Base-by-base conservation (phyloP, 2,888 invertebrate genomes). In the Tachina grossa region DNA sequence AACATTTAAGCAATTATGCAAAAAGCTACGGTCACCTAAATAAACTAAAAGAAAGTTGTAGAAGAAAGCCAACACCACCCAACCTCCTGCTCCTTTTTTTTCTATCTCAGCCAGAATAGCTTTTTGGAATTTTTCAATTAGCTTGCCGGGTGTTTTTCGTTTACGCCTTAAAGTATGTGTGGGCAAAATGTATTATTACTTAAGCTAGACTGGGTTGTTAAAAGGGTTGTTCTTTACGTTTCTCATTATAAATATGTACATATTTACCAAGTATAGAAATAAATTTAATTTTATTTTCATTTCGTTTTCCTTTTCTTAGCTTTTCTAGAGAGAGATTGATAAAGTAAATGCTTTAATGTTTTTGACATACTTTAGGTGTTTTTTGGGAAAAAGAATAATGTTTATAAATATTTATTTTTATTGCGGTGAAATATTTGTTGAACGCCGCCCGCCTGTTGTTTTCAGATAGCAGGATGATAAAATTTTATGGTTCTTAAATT, bases 141-240 rank as follows among this genome's bases (percentile, higher is more conserved):
- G 82, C 82, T 79, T 83, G 65, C 39, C 53, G 79, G 82, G 85
- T 82, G 82, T 85, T 83, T 47, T 39, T 22, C 57, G 53, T 68
- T 63, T 63, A 81, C 87, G 81, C 88, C 84, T 84, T 80, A 87
- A 87, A 86, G 85, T 87, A 88, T 88, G 88, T 87, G 84, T 88
- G 53, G 63, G 65, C 41, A 76, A 84, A 84, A 82, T 78, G 79
- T 82, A 75, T 79, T 85, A 85, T 83, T 82, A 51, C 59, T 74
- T 74, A 31, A 59, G n/a, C 49, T 22, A 14, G 39, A 61, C n/a
- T 41, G 16, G 59, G 13, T 68, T 14, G 11, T 6, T 9, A n/a
- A 83, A 85, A 76, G 84, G 84, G 84, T 80, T 84, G 71, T 74
- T 72, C 11, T 49, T 31, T 45, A n/a, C 59, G 31, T 77, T 16